Percentiles rank a stretch among this genome's conserved stretches.
Conservation (phyloP, 37 sponge, comb jelly and placozoan species). For the Diacarnus erythraeanus region DNA sequence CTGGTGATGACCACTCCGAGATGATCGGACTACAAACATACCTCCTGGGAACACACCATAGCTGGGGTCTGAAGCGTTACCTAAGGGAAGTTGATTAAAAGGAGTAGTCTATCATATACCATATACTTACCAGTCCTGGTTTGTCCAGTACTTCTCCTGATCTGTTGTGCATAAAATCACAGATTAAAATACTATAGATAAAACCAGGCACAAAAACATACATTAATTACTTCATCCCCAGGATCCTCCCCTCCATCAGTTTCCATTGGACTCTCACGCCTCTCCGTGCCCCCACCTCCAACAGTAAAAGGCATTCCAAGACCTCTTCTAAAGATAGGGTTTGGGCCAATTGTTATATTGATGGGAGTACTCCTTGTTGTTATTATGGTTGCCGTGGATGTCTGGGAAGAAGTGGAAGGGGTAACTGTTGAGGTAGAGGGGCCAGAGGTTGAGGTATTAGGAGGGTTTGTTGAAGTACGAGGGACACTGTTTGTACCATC, state of each 20-base stretch:
- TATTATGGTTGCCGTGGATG: background rate
- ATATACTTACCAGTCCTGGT: background rate
- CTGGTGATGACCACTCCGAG: background rate
- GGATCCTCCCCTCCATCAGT: constrained; percentile 9
- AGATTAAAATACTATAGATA: no score
- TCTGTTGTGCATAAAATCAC: background rate
- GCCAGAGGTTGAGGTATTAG: background rate
- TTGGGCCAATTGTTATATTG: constrained; percentile 1
- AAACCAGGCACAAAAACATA: background rate
- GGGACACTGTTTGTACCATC: no score
- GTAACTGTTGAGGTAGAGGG: background rate
- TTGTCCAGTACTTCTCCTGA: constrained; percentile 6
- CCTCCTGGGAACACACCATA: background rate
- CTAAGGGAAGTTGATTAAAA: no score
- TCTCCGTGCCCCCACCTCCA: background rate
- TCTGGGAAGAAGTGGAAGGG: background rate
- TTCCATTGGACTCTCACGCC: constrained; percentile 1
- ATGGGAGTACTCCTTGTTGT: background rate
- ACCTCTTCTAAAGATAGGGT: background rate
- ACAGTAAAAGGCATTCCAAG: background rate
- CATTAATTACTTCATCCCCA: constrained; percentile 17
- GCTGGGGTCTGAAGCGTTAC: background rate
- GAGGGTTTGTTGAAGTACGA: no score
- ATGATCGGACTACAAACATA: background rate
- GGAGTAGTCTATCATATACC: background rate